Conservation (phyloP, 2,113 vertebrate species). For the Saimiri boliviensis region DNA sequence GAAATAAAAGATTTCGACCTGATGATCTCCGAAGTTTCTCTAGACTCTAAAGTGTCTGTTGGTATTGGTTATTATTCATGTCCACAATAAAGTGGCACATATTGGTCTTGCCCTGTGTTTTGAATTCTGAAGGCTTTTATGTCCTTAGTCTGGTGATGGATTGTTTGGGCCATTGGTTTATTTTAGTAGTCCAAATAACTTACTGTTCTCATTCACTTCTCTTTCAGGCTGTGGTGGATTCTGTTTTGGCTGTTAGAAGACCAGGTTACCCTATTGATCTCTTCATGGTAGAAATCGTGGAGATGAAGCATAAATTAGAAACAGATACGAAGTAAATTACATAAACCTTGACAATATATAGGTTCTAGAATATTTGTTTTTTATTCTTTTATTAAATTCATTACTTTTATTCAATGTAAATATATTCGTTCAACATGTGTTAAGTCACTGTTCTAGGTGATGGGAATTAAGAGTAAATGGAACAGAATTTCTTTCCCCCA, state of each 20-base stretch:
- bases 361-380: conserved; percentile 20
- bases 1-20: background rate
- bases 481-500: background rate
- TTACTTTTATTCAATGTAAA: conserved; percentile 9
- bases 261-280: conserved; percentile 93
- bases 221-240: conserved; percentile 95
- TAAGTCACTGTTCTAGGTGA: background rate
- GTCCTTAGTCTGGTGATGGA: background rate
- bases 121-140: background rate
- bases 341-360: background rate
- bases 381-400: conserved; percentile 12
- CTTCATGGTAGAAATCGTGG: conserved; percentile 98
- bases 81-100: background rate
- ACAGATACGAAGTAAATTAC: conserved; percentile 94
- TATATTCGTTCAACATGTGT: background rate
- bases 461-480: background rate
- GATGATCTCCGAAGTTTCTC: background rate
- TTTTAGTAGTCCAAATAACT: background rate
- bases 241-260: conserved; percentile 91
- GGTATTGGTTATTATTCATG: background rate
- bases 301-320: conserved; percentile 98
- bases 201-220: background rate
- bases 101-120: background rate
- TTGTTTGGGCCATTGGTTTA: background rate
- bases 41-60: background rate